Evolutionary conservation across 2,113 vertebrate genomes (phyloP).

Genomic region (Stercorarius parasiticus): DNA sequence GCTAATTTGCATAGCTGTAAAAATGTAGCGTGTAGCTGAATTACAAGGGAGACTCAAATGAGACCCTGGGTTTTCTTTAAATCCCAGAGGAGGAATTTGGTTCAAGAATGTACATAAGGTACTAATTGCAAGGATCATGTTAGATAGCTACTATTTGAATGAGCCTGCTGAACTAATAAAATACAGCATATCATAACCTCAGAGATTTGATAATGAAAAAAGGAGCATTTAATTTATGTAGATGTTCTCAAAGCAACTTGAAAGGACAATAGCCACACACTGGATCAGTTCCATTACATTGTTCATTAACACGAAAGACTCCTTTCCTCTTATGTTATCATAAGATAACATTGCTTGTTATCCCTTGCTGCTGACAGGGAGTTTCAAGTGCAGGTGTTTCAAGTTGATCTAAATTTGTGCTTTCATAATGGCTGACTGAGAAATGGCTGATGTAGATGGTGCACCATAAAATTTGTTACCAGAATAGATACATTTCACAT

Average conservation of each 20-base stretch:
- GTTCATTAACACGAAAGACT: not conserved
- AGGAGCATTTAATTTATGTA: slow-evolving; percentile 13
- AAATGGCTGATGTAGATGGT: not conserved
- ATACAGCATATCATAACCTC: not conserved
- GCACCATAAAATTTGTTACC: not conserved
- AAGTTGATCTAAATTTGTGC: not conserved
- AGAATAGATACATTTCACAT: not conserved
- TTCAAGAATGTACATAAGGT: slow-evolving; percentile 39
- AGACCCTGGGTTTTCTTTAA: slow-evolving; percentile 45
- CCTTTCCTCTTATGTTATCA: not conserved
- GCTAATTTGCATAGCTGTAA: slow-evolving; percentile 46
- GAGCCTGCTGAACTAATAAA: slow-evolving; percentile 36
- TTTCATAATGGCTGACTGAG: not conserved
- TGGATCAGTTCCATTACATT: not conserved
- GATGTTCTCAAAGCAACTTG: not conserved
- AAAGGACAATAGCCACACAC: slow-evolving; percentile 1
- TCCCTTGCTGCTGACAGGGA: not conserved
- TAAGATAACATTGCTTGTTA: too few relatives aligned
- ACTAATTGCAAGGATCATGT: slow-evolving; percentile 38
- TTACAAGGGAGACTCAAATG: slow-evolving; percentile 35
- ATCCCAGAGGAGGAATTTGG: slow-evolving; percentile 41
- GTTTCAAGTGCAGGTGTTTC: slow-evolving; percentile 26
- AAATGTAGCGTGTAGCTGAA: not conserved
- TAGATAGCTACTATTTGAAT: slow-evolving; percentile 39
- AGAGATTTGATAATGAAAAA: slow-evolving; percentile 13